Evolutionary conservation across 2,888 invertebrate species (phyloP).

Genomic region (Caenorhabditis drosophilae): DNA sequence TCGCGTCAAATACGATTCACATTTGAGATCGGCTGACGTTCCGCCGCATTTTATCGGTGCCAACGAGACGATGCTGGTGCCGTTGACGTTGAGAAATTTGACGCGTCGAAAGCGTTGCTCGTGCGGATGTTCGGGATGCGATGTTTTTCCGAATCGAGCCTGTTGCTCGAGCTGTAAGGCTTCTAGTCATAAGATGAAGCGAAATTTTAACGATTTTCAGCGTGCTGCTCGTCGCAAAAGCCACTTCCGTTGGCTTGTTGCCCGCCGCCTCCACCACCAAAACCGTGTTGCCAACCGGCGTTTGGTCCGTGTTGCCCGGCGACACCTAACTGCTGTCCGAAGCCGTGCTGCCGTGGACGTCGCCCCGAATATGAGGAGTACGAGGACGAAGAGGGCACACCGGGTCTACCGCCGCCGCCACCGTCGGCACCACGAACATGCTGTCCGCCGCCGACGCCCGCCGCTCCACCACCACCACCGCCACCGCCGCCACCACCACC

Average conservation of each 20-base stretch:
- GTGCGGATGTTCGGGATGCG: constrained; percentile 63
- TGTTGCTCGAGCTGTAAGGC: constrained; percentile 57
- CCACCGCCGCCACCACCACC: constrained; percentile 63
- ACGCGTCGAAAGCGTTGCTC: constrained; percentile 54
- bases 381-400: constrained; percentile 46
- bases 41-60: constrained; percentile 48
- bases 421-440: constrained; percentile 57
- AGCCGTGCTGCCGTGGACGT: constrained; percentile 56
- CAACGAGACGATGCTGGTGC: constrained; percentile 45
- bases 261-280: constrained; percentile 63
- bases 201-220: constrained; percentile 20
- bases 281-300: constrained; percentile 61
- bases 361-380: constrained; percentile 59
- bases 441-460: constrained; percentile 57
- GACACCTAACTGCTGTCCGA: constrained; percentile 59
- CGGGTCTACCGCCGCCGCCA: constrained; percentile 40
- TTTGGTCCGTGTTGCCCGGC: constrained; percentile 64
- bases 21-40: constrained; percentile 41
- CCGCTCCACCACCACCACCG: constrained; percentile 59
- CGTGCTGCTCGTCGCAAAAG: constrained; percentile 48
- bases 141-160: constrained; percentile 58
- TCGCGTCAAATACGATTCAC: constrained; percentile 54
- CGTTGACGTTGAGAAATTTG: constrained; percentile 26
- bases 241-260: constrained; percentile 64
- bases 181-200: neutral